A percentile compares a stretch with the other conserved stretches of the same genome.
Evolutionary conservation across 1,140 invertebrate genomes (phyloP).

Genomic region (Drosophila bocki): DNA sequence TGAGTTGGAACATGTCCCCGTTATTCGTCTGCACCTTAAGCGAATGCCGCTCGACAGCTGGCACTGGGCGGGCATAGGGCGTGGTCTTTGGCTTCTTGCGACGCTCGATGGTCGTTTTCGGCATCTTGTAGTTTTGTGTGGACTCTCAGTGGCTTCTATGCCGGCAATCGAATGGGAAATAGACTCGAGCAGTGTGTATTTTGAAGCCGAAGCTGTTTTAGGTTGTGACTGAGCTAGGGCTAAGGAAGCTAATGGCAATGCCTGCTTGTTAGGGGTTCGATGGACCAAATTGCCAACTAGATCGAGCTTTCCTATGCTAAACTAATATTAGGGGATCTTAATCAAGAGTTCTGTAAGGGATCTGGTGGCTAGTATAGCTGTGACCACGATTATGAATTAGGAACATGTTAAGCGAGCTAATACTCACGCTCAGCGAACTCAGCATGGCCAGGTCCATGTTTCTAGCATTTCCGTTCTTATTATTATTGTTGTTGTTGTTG

Average conservation of each 20-base stretch:
- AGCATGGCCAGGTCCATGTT: slow-evolving; percentile 92
- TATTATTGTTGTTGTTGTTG: slow-evolving; percentile 80
- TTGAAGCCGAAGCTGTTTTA: neutral
- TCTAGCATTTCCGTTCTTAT: slow-evolving; percentile 83
- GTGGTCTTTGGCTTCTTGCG: neutral
- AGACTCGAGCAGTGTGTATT: neutral
- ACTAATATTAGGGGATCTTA: neutral
- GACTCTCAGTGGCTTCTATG: too few relatives aligned
- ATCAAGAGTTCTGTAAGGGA: too few relatives aligned
- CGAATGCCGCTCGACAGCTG: neutral
- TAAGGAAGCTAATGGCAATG: neutral
- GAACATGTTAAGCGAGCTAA: too few relatives aligned
- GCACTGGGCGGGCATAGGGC: neutral
- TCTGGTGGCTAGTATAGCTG: too few relatives aligned
- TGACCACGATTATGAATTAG: too few relatives aligned
- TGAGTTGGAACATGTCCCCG: too few relatives aligned
- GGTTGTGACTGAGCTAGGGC: neutral
- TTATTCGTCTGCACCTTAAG: too few relatives aligned
- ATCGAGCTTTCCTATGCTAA: neutral
- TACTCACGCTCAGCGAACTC: slow-evolving; percentile 92
- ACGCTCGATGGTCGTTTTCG: neutral
- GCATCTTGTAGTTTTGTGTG: neutral
- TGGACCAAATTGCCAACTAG: neutral
- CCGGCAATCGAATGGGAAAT: neutral
- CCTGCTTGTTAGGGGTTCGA: neutral